Evolutionary conservation across 2,113 vertebrate genomes (phyloP), one percentile per base, ranked within the genome.

Genomic region (Struthidea cinerea): DNA sequence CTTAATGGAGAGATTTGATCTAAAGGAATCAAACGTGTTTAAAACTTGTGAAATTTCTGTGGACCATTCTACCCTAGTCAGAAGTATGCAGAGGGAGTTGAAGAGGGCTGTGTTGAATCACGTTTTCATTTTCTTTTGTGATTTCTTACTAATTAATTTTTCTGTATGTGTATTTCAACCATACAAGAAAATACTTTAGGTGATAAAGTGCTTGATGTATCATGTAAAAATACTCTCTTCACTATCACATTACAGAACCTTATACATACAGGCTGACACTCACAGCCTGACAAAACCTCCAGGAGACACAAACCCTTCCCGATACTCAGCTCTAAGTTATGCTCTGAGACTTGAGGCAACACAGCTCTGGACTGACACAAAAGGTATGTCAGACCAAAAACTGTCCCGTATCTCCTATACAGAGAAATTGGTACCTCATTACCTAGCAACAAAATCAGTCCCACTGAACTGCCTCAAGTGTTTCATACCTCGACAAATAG

Each of bases 371-470:
- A 84, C 6, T 59, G 39, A 14, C 50, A 69, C 26, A 30, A 56
- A 73, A 24, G 2, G 0, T 12, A 42, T 0, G 0, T 44, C 63
- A 65, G 35, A 76, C 10, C 30, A 50, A 63, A 60, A 82, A 3
- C 22, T 53, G 37, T 22, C 63, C 55, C 6, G 1, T 24, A 20
- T 16, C 32, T 69, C 17, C 52, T 49, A 7, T 3, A 23, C 1
- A 73, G 59, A 61, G 63, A 71, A 93, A 73, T 16, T 46, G 20
- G n/a, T 67, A 83, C 71, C 32, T 76, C 67, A 84, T 46, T 63
- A 67, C 76, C 67, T 55, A 93, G 80, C 80, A 88, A 86, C 46
- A 73, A 46, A 68, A 90, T 77, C 50, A 28, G 35, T 73, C 63
- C 73, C 64, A 55, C 27, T 3, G 4, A 90, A 81, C 42, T 63